phyloP scores from a whole-genome alignment of 2,113 vertebrate species.

The Calonectris borealis region DNA sequence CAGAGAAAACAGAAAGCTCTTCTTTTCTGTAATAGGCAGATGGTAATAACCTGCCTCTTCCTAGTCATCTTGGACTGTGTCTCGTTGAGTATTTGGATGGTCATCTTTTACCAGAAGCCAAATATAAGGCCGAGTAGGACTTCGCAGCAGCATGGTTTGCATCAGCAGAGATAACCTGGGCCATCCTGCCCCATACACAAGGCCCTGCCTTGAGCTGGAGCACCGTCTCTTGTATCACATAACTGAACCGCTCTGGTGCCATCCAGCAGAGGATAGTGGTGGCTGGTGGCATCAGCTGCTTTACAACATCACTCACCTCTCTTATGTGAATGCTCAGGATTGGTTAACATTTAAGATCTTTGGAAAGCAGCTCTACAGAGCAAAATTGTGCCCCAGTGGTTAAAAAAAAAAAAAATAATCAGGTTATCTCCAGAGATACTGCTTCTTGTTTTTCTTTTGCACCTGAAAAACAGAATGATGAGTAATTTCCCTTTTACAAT shows the following conservation, averaged over 20 bases:
- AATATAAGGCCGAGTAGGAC: background rate
- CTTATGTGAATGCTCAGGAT: rapidly evolving
- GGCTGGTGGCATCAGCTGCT: background rate
- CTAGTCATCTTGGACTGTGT: background rate
- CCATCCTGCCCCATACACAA: background rate
- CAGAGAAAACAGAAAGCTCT: background rate
- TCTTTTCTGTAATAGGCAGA: background rate
- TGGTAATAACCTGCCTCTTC: background rate
- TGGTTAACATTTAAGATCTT: background rate
- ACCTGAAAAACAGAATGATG: background rate
- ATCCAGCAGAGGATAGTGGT: background rate
- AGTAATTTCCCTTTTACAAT: constrained; percentile 43
- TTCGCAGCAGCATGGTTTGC: background rate
- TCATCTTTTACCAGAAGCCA: background rate
- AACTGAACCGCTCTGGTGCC: background rate
- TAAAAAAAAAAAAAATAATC: background rate
- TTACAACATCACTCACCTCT: background rate
- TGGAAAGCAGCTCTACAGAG: background rate
- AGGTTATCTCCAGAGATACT: background rate
- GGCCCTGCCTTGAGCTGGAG: background rate
- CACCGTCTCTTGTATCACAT: background rate
- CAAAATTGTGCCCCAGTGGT: background rate
- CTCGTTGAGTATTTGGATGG: background rate
- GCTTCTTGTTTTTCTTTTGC: background rate
- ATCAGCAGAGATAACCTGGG: background rate